Evolutionary conservation across 2,888 invertebrate genomes (phyloP).

Genomic region (Cyrtodaria siliqua): DNA sequence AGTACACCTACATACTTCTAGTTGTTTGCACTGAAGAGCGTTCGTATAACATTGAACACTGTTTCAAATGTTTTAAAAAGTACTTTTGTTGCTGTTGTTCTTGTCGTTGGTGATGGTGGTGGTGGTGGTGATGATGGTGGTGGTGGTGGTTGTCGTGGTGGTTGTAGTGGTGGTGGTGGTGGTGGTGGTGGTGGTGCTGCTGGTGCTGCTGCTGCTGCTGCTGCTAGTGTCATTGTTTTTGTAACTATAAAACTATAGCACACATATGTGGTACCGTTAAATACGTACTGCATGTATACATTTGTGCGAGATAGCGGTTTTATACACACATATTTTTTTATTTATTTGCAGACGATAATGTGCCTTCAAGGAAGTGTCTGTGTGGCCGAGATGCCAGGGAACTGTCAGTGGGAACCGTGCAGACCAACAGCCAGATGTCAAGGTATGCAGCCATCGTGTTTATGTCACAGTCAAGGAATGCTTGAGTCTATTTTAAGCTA

Average conservation of each 20-base stretch:
- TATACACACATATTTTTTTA: slow-evolving; percentile 2
- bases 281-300: too few relatives aligned
- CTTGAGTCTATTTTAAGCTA: too few relatives aligned
- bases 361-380: slow-evolving; percentile 64
- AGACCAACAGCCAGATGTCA: slow-evolving; percentile 54
- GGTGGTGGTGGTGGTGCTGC: neutral
- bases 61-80: neutral
- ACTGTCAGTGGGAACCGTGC: slow-evolving; percentile 61
- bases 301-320: too few relatives aligned
- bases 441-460: slow-evolving; percentile 28
- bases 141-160: too few relatives aligned
- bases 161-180: slow-evolving; percentile 1
- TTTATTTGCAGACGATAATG: slow-evolving; percentile 59
- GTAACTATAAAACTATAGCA: too few relatives aligned
- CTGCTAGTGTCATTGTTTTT: too few relatives aligned
- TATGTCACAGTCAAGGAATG: too few relatives aligned
- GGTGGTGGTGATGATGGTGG: too few relatives aligned
- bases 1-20: too few relatives aligned
- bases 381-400: slow-evolving; percentile 54
- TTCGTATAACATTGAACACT: too few relatives aligned
- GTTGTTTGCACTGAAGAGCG: too few relatives aligned
- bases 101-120: neutral
- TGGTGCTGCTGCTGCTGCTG: neutral
- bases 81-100: neutral
- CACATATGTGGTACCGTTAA: too few relatives aligned